phyloP scores from a whole-genome alignment of 2,797 vertebrate genomes.

The Sparidentex hasta region DNA sequence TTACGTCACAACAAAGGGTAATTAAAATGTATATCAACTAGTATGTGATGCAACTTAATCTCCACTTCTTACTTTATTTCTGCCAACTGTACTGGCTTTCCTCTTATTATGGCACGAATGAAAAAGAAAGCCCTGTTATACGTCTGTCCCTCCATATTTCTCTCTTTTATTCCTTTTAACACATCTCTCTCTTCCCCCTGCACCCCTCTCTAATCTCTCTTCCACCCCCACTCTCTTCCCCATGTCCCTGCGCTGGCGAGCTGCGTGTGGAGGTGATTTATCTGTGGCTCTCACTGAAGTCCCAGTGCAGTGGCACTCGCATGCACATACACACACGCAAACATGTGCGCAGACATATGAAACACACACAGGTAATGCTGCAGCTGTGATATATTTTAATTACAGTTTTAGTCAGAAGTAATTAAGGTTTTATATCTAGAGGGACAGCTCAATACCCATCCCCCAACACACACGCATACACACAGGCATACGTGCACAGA shows the following conservation, averaged over 20 bases:
- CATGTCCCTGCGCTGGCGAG: conserved; percentile 72
- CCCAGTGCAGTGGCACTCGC: conserved; percentile 77
- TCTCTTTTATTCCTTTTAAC: conserved; percentile 59
- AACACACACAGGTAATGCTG: conserved; percentile 89
- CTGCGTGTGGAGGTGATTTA: conserved; percentile 88
- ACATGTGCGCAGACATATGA: conserved; percentile 67
- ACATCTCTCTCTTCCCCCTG: conserved; percentile 42
- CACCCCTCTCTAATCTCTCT: conserved; percentile 70
- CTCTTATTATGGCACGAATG: conserved; percentile 20
- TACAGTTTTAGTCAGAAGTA: conserved; percentile 96
- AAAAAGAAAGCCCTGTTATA: conserved; percentile 44
- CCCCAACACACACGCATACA: conserved; percentile 41
- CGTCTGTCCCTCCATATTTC: conserved; percentile 29
- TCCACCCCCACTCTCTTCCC: conserved; percentile 49
- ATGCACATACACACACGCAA: neutral
- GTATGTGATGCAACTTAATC: too few relatives aligned
- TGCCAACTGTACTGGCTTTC: neutral
- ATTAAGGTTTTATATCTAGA: conserved; percentile 92
- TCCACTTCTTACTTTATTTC: neutral
- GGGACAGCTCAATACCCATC: conserved; percentile 79
- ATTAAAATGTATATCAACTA: too few relatives aligned
- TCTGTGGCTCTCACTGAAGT: conserved; percentile 88
- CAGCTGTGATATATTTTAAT: conserved; percentile 96
- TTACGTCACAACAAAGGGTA: too few relatives aligned
- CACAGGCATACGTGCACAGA: conserved; percentile 24